A percentile compares a stretch with the other conserved stretches of the same genome.
Evolutionary conservation across 2,113 vertebrate genomes (phyloP).

Genomic region (Psephotus haematonotus): DNA sequence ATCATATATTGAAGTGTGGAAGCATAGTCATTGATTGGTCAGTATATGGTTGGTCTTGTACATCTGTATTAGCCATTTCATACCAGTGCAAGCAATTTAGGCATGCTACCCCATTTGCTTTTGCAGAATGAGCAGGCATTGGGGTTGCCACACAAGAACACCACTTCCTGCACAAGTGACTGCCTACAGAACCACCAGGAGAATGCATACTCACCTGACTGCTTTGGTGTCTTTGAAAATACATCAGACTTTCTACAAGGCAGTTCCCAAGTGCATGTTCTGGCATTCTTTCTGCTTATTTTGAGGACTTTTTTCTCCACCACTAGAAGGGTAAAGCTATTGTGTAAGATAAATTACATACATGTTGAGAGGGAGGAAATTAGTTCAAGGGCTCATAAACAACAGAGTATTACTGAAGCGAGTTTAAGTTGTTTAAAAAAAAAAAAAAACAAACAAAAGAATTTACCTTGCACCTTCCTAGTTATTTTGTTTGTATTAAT

Average conservation of each 20-base stretch:
- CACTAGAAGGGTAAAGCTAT: not conserved
- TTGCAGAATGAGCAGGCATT: not conserved
- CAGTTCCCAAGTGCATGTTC: not conserved
- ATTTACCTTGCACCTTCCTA: not conserved
- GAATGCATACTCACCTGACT: not conserved
- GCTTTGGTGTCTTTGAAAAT: not conserved
- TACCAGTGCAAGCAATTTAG: not conserved
- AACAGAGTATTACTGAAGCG: conserved; percentile 6
- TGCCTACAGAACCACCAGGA: not conserved
- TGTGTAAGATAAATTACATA: not conserved
- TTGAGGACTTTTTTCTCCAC: not conserved
- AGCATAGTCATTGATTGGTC: not conserved
- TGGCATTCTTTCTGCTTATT: not conserved
- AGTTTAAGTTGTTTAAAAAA: not conserved
- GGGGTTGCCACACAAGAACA: rapidly evolving
- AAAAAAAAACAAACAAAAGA: not conserved
- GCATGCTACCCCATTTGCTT: rapidly evolving
- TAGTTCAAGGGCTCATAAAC: not conserved
- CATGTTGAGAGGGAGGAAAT: not conserved
- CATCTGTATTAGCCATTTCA: not conserved
- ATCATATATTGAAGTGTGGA: not conserved
- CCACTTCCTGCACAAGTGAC: not conserved
- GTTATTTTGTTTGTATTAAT: conserved; percentile 21
- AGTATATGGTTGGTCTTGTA: not conserved
- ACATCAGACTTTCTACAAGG: not conserved